Base-by-base conservation (phyloP, 1,140 invertebrate genomes). In the Neodiprion fabricii region DNA sequence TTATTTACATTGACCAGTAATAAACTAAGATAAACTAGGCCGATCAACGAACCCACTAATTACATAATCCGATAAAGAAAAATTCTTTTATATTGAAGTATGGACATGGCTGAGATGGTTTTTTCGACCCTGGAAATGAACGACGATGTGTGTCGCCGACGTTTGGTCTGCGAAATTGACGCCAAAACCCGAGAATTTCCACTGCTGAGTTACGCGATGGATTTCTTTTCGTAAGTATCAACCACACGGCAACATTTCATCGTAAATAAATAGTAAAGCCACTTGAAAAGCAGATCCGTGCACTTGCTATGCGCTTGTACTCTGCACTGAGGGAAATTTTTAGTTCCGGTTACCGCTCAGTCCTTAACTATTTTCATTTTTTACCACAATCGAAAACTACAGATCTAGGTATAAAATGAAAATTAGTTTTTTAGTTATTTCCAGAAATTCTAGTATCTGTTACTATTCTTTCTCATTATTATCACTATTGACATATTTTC, bases 111-210 rank as follows among this genome's bases (percentile, higher is more conserved):
- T 53, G 72, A 75, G 49, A 73, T 77, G 14, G n/a, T 77, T n/a
- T 70, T 72, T 47, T 67, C 74, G 2, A 61, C 72, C 11, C 67
- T 75, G 72, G 70, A 77, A 69, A 70, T 75, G 7, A 40, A 72
- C 61, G 73, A 73, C 47, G 49, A 75, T 61, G 48, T 73, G 11
- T 77, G 76, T 23, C 74, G 72, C 5, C 17, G 65, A 17, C 68
- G 70, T 71, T 73, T 71, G 17, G 50, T 74, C 12, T 77, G 76
- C 48, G 67, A 77, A 48, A 69, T 77, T 12, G 69, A 70, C 28
- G 49, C 21, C 1, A 61, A 74, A 28, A 65, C 71, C 21, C 17
- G 8, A 17, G 40, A 12, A 48, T 68, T 70, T 7, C 72, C 74
- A 5, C 53, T 71, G 14, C 67, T 75, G 40, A 67, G 73, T 70